phyloP scores from a whole-genome alignment of 1,140 invertebrate species.

The Drosophila pachea region DNA sequence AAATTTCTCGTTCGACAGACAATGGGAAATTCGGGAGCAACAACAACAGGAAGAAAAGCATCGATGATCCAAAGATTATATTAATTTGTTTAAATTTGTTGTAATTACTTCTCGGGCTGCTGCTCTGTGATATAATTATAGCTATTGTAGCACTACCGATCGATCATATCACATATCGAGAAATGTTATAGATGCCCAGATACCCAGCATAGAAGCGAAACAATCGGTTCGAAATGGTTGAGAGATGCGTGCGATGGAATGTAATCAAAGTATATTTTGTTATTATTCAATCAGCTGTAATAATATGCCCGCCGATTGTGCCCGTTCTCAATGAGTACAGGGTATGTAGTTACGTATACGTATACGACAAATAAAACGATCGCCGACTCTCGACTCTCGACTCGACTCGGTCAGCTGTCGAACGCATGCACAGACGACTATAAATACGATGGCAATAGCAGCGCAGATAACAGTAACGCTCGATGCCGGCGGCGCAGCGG shows the following conservation, averaged over 20 bases:
- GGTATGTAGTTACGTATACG: slow-evolving; percentile 27
- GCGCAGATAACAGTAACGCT: slow-evolving; percentile 6
- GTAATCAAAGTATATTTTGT: no score
- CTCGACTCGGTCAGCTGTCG: slow-evolving; percentile 45
- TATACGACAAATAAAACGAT: slow-evolving; percentile 12
- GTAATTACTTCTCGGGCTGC: slow-evolving; percentile 36
- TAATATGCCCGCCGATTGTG: background rate
- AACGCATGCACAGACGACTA: slow-evolving; percentile 42
- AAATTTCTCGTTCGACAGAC: slow-evolving; percentile 30
- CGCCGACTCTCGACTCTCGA: background rate
- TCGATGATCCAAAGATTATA: slow-evolving; percentile 19
- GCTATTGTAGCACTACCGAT: slow-evolving; percentile 15
- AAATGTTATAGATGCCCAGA: background rate
- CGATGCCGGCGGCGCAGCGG: background rate
- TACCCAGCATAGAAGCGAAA: no score
- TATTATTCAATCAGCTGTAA: no score
- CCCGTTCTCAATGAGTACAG: slow-evolving; percentile 9
- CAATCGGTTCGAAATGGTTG: no score
- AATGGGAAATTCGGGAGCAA: slow-evolving; percentile 2
- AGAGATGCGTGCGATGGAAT: no score
- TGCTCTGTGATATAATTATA: slow-evolving; percentile 50
- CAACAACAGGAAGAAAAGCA: slow-evolving; percentile 19
- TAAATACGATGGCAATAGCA: slow-evolving; percentile 12
- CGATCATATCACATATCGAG: background rate
- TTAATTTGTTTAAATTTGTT: slow-evolving; percentile 58